Evolutionary conservation across 2,113 vertebrate species (phyloP), one percentile per base, ranked within the genome.

Genomic region (Protomyctophum bolini): DNA sequence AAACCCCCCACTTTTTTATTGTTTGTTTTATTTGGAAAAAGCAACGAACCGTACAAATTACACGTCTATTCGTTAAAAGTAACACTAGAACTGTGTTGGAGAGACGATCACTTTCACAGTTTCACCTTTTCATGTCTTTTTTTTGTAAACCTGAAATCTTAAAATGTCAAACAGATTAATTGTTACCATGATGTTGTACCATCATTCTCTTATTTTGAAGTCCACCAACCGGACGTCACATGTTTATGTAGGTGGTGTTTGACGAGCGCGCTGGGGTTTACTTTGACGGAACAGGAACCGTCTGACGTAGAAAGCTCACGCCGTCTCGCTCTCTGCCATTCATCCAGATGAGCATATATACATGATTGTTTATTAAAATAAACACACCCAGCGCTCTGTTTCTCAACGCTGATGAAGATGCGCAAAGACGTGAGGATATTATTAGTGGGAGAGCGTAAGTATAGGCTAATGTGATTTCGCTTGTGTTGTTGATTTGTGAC

Each of bases 341-440:
- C 81, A 75, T 54, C 81, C 76, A 6, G 59, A 72, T 63, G 75
- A 67, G 76, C 73, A 68, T 93, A 80, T 55, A 91, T 88, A 88
- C n/a, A n/a, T n/a, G n/a, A n/a, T n/a, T 75, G 21, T 21, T 21
- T 21, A 21, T 21, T 66, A 62, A 77, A 66, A 21, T 51, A 15
- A 1, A 63, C 50, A 58, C 0, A 46, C 58, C 68, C 51, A n/a
- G 54, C 58, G 10, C 63, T 73, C 64, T 59, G 66, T 55, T 72
- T 64, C 48, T 70, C 50, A 12, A 79, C 74, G 54, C 66, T n/a
- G 59, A 77, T 61, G 68, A 93, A 78, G 84, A 98, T 98, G 97
- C 95, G 96, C 92, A 98, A 98, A 79, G 96, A 98, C 92, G 96
- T 98, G 89, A 91, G 97, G 92, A 98, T 98, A 80, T 90, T 98